phyloP scores from a whole-genome alignment of 2,113 vertebrate genomes.

The Tamias sibiricus region DNA sequence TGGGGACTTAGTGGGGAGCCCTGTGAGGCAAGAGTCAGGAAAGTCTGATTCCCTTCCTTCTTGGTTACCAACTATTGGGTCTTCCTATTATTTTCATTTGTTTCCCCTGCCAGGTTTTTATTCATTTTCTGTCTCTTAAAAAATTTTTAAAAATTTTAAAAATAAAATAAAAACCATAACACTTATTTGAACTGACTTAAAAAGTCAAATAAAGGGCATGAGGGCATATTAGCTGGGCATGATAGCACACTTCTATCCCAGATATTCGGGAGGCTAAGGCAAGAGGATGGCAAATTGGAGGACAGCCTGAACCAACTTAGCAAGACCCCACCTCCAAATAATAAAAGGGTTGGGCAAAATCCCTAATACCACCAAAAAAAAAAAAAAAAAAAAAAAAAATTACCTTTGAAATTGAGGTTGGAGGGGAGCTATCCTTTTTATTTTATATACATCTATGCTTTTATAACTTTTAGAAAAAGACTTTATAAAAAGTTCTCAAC shows the following conservation, averaged over 20 bases:
- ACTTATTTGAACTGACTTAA: constrained; percentile 24
- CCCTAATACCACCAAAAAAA: too few species aligned
- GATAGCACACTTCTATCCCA: too few species aligned
- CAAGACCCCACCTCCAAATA: too few species aligned
- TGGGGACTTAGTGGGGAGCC: neutral
- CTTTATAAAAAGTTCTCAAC: constrained; percentile 3
- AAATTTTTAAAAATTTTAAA: too few species aligned
- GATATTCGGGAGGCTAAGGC: too few species aligned
- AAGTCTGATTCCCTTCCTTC: neutral
- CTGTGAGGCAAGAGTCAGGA: neutral
- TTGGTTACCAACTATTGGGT: neutral
- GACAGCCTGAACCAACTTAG: too few species aligned
- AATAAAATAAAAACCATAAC: too few species aligned
- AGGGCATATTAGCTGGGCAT: neutral
- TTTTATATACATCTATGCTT: neutral
- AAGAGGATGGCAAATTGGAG: too few species aligned
- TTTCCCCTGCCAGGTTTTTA: neutral
- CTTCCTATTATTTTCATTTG: neutral
- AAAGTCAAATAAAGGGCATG: neutral
- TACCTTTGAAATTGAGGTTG: neutral
- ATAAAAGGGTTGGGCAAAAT: too few species aligned
- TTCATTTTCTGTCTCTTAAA: constrained; percentile 29
- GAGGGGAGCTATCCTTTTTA: neutral
- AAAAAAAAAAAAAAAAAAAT: neutral
- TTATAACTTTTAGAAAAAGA: neutral